Evolutionary conservation across 2,113 vertebrate species (phyloP).

Genomic region (Coreoperca whiteheadi): DNA sequence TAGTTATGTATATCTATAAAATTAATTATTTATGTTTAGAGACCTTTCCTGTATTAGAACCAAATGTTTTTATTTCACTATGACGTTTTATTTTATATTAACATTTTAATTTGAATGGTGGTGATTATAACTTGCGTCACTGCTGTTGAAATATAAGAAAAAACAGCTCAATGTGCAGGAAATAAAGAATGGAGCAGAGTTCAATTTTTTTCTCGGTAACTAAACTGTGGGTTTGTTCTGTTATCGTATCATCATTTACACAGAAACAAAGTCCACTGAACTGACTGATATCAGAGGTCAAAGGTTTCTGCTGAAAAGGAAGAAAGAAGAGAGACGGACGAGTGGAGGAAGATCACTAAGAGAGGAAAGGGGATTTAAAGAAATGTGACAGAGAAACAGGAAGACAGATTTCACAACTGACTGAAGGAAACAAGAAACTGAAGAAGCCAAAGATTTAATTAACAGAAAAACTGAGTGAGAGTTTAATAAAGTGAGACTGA

Average conservation of each 20-base stretch:
- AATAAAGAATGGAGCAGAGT: too few relatives aligned
- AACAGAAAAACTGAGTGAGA: neutral
- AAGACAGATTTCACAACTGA: conserved; percentile 26
- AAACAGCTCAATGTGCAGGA: neutral
- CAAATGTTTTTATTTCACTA: too few relatives aligned
- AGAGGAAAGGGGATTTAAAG: neutral
- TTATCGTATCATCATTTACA: conserved; percentile 42
- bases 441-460: neutral
- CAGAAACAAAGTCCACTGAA: conserved; percentile 64
- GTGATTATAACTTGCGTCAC: neutral
- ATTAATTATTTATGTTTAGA: too few relatives aligned
- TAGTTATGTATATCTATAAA: too few relatives aligned
- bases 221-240: neutral
- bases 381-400: neutral
- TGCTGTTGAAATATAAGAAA: neutral
- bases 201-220: neutral
- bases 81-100: too few relatives aligned
- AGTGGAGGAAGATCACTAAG: neutral
- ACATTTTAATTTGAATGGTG: too few relatives aligned
- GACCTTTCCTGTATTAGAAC: too few relatives aligned
- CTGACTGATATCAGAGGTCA: conserved; percentile 47
- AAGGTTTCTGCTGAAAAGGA: conserved; percentile 49
- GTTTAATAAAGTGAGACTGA: neutral
- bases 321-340: neutral
- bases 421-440: neutral